Base-by-base conservation (phyloP, 1,140 invertebrate species). In the Zeugodacus cucurbitae region DNA sequence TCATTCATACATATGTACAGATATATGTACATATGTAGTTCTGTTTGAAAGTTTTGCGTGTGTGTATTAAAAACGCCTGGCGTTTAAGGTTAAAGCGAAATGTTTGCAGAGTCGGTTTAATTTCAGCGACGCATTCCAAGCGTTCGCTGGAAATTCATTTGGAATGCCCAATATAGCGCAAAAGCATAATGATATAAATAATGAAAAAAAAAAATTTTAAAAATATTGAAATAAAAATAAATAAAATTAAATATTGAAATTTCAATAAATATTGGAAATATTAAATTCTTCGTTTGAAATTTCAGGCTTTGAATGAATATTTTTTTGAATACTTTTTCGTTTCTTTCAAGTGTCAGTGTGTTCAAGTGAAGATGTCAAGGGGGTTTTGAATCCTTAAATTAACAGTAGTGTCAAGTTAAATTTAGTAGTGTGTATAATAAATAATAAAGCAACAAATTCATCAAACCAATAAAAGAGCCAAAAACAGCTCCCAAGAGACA, bases 61-160 rank as follows among this genome's bases (percentile, higher is more conserved):
- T 37, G 26, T 41, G 22, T 41, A 41, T 6, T 20, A n/a, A 82
- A 29, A 48, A 48, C n/a, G 29, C n/a, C 20, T 26, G 48, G 2
- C 48, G 10, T 82, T 82, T 82, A 82, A 82, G 48, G 11, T 82
- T 54, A 82, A 82, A 82, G 41, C 48, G 74, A 20, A 82, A 82
- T 48, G 48, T 54, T 14, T 54, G 74, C 74, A 48, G 26, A 22
- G 41, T 26, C 41, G 74, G 4, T 14, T 22, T 29, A 82, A 82
- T 26, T 48, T 48, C 44, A 11, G 10, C 3, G 0, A 41, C 34
- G 11, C 48, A 48, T 82, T 82, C 22, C n/a, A 48, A 14, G 41
- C n/a, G 26, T 41, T 20, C 11, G 8, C 10, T 48, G 8, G 8
- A 26, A 82, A 37, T 82, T 37, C 22, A 48, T 48, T 59, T n/a